Evolutionary conservation across 2,113 vertebrate species (phyloP), one percentile per base, ranked within the genome.

Genomic region (Lagopus leucura): DNA sequence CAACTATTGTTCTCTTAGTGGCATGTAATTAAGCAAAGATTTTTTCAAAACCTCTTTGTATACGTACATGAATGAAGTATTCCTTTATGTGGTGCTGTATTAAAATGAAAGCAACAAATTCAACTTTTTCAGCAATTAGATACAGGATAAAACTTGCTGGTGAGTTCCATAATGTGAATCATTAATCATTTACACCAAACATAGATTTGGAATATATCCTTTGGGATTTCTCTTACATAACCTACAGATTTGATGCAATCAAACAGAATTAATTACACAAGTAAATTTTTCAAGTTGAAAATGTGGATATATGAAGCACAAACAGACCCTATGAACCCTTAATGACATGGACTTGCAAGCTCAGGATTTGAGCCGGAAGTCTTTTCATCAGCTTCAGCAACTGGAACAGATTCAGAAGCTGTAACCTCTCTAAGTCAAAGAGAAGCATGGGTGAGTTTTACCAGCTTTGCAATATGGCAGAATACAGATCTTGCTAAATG

Each of bases 381-480:
- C 21, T 57, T 85, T 65, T 58, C 14, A 58, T 38, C 61, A 52
- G 34, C 18, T 38, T 82, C 48, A 34, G 13, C 16, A 3, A 32
- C 55, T 54, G 40, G 13, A 95, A 54, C 2, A 58, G 36, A 80
- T 32, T 21, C 12, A 63, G 42, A 45, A 48, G 54, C 12, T 11
- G 10, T 30, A 57, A 60, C 3, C 13, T 40, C 38, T 43, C 21
- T 57, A 30, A 43, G 22, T 3, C 11, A 61, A 64, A 72, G 28
- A 34, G 6, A 16, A n/a, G 5, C 2, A 0, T 1, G 11, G 72
- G 10, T 15, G 16, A 75, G 8, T 36, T 30, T 17, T 32, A 11
- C 2, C 32, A 58, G 58, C 27, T 82, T 42, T 69, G 21, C 58
- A 69, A 19, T 3, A 20, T 47, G 16, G 50, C 50, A 58, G 36